These are phyloP conservation scores for Hystrix brachyura DNA, from an alignment of 2,113 vertebrate genomes.

Conservation along the genomic window DNA sequence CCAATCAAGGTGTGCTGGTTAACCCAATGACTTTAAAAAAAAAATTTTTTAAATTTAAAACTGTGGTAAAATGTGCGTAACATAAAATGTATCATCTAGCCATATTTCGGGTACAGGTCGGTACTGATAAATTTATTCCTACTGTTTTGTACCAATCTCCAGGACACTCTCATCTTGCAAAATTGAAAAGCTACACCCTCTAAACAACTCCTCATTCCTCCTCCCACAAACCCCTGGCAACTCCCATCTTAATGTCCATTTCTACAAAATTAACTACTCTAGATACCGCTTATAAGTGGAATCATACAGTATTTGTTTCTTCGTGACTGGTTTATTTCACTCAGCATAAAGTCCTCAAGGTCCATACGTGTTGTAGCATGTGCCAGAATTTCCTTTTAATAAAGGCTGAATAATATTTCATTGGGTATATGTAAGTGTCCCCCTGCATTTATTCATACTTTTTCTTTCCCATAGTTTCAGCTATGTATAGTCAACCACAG, in stretches of 20 bases:
- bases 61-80: not conserved
- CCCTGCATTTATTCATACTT: not conserved
- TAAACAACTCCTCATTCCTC: not conserved
- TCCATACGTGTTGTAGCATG: not conserved
- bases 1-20: not conserved
- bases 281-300: not conserved
- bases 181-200: not conserved
- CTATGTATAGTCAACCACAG: not conserved
- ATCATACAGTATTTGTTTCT: not conserved
- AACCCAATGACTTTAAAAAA: not conserved
- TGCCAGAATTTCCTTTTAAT: constrained; percentile 24
- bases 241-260: not conserved
- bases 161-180: not conserved
- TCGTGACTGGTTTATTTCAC: constrained; percentile 27
- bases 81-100: not conserved
- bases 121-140: not conserved
- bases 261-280: not conserved
- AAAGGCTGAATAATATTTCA: not conserved
- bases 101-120: not conserved
- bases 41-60: not conserved
- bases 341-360: not conserved
- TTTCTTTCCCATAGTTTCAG: not conserved
- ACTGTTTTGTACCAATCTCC: not conserved
- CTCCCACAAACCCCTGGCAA: not conserved
- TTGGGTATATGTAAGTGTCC: not conserved